Conservation (phyloP, 2,113 vertebrate species). For the human region DNA sequence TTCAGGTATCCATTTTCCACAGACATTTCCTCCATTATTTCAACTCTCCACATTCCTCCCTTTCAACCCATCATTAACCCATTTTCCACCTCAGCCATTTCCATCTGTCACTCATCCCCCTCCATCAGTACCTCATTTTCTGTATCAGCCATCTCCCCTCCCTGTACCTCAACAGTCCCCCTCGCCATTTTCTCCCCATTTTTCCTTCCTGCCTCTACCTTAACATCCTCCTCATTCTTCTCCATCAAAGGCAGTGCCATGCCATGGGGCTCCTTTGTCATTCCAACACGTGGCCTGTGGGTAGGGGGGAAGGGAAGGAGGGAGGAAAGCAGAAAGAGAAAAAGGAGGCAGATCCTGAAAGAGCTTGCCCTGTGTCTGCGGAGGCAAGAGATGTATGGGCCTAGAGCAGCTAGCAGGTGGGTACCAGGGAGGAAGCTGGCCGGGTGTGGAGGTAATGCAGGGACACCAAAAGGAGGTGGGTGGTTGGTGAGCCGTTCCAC, state of each 20-base stretch:
- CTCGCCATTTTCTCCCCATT: not conserved
- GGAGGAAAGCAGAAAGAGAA: not conserved
- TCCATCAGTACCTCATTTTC: conserved; percentile 10
- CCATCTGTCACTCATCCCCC: not conserved
- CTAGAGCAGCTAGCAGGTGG: conserved; percentile 39
- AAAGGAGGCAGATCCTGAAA: conserved; percentile 20
- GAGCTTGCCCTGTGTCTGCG: conserved; percentile 34
- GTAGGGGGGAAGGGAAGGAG: conserved; percentile 10
- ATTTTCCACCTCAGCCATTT: conserved; percentile 11
- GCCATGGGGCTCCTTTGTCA: conserved; percentile 75
- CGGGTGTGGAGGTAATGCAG: conserved; percentile 4
- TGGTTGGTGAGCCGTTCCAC: not conserved
- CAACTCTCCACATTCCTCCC: not conserved
- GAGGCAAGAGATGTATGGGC: conserved; percentile 44
- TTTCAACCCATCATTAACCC: not conserved
- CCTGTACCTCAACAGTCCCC: not conserved
- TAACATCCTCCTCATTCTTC: conserved; percentile 49
- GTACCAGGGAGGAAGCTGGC: conserved; percentile 42
- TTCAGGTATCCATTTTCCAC: not conserved
- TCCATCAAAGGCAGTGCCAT: conserved; percentile 71
- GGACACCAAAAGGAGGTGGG: conserved; percentile 47
- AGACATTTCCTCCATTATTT: not conserved
- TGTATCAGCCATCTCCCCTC: not conserved
- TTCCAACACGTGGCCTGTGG: conserved; percentile 65
- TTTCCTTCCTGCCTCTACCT: conserved; percentile 16